Conservation (phyloP, 2,113 vertebrate species). For the Daboia siamensis region DNA sequence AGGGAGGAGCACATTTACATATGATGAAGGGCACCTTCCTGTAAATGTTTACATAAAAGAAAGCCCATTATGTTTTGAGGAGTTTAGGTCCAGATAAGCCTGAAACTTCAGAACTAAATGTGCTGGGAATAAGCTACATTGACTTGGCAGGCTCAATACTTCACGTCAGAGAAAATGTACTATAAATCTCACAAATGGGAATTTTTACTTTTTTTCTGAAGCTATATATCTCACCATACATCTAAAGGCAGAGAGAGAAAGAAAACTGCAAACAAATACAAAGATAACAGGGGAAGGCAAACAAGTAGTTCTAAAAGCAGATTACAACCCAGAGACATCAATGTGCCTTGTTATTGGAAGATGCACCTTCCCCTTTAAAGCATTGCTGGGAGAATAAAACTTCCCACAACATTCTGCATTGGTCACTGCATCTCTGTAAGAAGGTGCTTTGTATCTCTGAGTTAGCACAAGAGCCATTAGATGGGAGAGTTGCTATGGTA, state of each 20-base stretch:
- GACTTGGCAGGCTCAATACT: not conserved
- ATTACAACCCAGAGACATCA: constrained; percentile 58
- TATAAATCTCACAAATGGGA: constrained; percentile 37
- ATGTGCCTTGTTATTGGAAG: constrained; percentile 59
- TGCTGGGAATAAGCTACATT: not conserved
- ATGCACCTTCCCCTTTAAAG: constrained; percentile 54
- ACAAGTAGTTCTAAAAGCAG: constrained; percentile 62
- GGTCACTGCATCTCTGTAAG: constrained; percentile 74
- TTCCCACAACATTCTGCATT: constrained; percentile 66
- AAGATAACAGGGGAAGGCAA: constrained; percentile 43
- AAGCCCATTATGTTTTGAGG: not conserved
- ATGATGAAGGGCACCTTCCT: not conserved
- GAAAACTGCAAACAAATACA: constrained; percentile 56
- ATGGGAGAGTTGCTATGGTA: constrained; percentile 74
- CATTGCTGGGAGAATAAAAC: constrained; percentile 62
- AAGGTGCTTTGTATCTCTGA: constrained; percentile 76
- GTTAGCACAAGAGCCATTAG: constrained; percentile 74
- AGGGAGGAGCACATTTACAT: not conserved
- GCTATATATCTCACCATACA: constrained; percentile 32
- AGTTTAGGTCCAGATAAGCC: not conserved
- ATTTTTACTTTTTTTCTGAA: constrained; percentile 41
- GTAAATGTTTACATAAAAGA: not conserved
- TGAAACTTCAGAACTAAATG: not conserved
- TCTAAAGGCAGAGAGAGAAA: constrained; percentile 46
- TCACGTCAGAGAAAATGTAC: not conserved